These are phyloP conservation scores for Ophioninae sp. DNA, from an alignment of 2,888 invertebrate species.

Conservation along the genomic window DNA sequence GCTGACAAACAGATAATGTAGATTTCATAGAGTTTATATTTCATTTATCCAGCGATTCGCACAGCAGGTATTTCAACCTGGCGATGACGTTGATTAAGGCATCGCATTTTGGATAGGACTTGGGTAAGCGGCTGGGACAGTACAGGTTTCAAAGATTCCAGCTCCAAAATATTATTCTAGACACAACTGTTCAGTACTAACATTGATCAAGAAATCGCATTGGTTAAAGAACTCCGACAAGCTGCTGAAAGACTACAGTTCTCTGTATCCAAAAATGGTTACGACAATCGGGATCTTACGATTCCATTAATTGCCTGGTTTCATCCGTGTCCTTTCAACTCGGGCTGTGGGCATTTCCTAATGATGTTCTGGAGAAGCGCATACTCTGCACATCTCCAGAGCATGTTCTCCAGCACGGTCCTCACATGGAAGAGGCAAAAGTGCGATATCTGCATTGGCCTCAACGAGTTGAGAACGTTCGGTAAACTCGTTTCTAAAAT, in stretches of 20 bases:
- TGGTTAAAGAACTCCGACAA: no score
- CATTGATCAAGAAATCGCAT: no score
- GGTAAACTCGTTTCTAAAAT: conserved; percentile 52
- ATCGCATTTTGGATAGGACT: background rate
- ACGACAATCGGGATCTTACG: no score
- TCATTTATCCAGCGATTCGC: background rate
- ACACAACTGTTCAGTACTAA: background rate
- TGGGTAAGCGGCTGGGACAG: background rate
- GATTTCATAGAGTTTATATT: background rate
- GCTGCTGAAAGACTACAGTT: no score
- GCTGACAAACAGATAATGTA: background rate
- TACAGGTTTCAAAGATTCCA: background rate
- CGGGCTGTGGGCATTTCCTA: background rate
- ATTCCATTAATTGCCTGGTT: no score
- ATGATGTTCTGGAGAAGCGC: background rate
- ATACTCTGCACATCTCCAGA: background rate
- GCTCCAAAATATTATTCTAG: background rate
- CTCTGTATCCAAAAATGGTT: no score
- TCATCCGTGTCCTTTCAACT: background rate
- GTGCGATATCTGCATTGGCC: conserved; percentile 12
- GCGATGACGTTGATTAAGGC: background rate
- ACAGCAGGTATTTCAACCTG: background rate
- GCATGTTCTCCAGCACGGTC: background rate
- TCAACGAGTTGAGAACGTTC: conserved; percentile 13
- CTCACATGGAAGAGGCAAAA: conserved; percentile 9